Conservation (phyloP, 1,140 invertebrate species). For the Nymphalis io region DNA sequence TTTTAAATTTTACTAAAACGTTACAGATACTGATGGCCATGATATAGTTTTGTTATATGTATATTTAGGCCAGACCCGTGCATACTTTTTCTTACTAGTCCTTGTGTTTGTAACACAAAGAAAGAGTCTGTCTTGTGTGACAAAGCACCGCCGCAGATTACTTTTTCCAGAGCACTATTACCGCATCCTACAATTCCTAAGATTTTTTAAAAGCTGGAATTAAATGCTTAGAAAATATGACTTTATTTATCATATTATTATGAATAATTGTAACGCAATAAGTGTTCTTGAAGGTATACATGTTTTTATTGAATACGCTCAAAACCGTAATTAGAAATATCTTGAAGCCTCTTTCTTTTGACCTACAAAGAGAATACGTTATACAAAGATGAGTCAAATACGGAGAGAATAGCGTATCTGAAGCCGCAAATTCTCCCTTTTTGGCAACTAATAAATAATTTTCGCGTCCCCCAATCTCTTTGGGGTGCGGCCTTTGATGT, state of each 20-base stretch:
- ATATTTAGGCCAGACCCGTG: neutral
- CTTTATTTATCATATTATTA: neutral
- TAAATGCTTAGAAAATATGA: neutral
- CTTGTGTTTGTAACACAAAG: slow-evolving; percentile 3
- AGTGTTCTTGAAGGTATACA: neutral
- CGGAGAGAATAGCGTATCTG: slow-evolving; percentile 43
- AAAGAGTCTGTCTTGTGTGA: neutral
- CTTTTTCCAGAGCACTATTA: slow-evolving; percentile 1
- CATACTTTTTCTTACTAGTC: neutral
- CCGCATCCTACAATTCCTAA: neutral
- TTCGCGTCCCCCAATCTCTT: slow-evolving; percentile 48
- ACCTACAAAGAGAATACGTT: slow-evolving; percentile 50
- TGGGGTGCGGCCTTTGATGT: slow-evolving; percentile 58
- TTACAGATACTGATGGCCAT: neutral
- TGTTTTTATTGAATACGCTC: slow-evolving; percentile 24
- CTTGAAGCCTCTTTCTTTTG: slow-evolving; percentile 43
- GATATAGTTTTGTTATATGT: neutral
- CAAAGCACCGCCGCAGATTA: slow-evolving; percentile 5
- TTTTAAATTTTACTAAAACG: too few species aligned
- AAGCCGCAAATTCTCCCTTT: slow-evolving; percentile 42
- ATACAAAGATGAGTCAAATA: slow-evolving; percentile 42
- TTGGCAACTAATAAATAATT: slow-evolving; percentile 61
- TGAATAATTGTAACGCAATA: too few species aligned
- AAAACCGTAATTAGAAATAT: slow-evolving; percentile 51
- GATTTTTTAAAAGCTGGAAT: neutral